Base-by-base conservation (phyloP, 2,797 vertebrate genomes). In the Hylomyscus alleni region DNA sequence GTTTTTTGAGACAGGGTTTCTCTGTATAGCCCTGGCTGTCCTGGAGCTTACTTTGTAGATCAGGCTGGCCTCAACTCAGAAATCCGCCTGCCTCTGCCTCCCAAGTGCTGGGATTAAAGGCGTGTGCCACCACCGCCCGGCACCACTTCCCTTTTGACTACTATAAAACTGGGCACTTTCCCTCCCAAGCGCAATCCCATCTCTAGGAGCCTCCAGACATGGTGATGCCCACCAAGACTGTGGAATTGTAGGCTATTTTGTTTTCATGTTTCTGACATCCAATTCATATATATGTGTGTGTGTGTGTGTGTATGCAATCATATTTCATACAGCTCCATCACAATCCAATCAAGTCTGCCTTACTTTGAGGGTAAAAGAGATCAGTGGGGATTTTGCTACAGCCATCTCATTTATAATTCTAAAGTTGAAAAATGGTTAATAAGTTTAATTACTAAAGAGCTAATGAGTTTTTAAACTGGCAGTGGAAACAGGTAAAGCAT, bases 401-500 rank as follows among this genome's bases (percentile, higher is more conserved):
- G 29, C 77, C 47, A 88, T 87, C 69, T 85, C 50, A 44, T 91
- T 83, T 91, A 54, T 94, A 94, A 90, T 90, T 93, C 90, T 52
- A 37, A 93, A 19, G 29, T 56, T 96, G 76, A 92, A 94, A 97
- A 96, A 85, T 81, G 31, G 72, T 73, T 96, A 90, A 92, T 96
- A 81, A 47, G 52, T 91, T 95, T 95, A 93, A 92, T 90, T 92
- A 92, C 77, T 50, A 65, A 96, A 94, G 91, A 96, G 92, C 75
- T 96, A 88, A 75, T 90, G 47, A 93, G 73, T 40, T 89, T 93
- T 93, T 91, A 84, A 77, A 78, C 76, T 44, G 65, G 73, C 62
- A 89, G 17, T 54, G 52, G 76, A 22, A 93, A 91, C 62, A 95
- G 54, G 91, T 94, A 94, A 93, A 94, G 34, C 72, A 12, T 37